Conservation (phyloP, 2,797 vertebrate species). For the Sus cebifrons region DNA sequence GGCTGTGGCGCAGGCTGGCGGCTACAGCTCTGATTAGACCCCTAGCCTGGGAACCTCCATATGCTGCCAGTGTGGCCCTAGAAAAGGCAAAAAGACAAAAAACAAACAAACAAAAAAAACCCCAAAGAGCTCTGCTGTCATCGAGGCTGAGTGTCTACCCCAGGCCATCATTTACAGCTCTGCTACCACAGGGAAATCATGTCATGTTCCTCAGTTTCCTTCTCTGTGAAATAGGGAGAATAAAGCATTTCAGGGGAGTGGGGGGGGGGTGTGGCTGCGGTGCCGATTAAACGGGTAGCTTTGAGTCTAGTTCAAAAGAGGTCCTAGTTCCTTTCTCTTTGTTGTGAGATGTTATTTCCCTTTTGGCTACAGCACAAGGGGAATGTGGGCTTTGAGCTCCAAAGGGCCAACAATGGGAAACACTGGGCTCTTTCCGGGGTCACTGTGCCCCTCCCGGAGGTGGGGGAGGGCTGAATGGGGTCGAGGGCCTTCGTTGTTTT, state of each 20-base stretch:
- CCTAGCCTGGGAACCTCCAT: too few relatives aligned
- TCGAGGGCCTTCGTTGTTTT: constrained; percentile 56
- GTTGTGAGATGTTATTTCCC: background rate
- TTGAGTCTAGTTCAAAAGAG: fast-evolving
- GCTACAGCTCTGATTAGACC: too few relatives aligned
- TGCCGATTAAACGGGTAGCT: background rate
- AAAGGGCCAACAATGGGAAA: background rate
- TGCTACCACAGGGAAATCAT: background rate
- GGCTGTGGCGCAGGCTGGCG: too few relatives aligned
- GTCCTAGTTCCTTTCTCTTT: background rate
- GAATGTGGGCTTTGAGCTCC: background rate
- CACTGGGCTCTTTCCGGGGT: background rate
- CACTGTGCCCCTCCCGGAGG: background rate
- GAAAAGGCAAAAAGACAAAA: too few relatives aligned
- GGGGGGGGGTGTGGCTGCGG: too few relatives aligned
- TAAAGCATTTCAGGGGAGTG: background rate
- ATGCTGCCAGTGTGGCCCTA: too few relatives aligned
- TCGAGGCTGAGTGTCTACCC: background rate
- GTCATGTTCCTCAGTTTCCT: background rate
- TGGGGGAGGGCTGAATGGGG: background rate
- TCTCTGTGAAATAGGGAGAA: background rate
- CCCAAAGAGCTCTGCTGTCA: background rate
- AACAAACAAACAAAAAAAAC: too few relatives aligned
- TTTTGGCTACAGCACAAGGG: background rate
- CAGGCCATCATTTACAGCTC: background rate